A percentile compares a stretch with the other conserved stretches of the same genome.
Conservation (phyloP, 2,888 invertebrate species). For the Eurytoma adleriae region DNA sequence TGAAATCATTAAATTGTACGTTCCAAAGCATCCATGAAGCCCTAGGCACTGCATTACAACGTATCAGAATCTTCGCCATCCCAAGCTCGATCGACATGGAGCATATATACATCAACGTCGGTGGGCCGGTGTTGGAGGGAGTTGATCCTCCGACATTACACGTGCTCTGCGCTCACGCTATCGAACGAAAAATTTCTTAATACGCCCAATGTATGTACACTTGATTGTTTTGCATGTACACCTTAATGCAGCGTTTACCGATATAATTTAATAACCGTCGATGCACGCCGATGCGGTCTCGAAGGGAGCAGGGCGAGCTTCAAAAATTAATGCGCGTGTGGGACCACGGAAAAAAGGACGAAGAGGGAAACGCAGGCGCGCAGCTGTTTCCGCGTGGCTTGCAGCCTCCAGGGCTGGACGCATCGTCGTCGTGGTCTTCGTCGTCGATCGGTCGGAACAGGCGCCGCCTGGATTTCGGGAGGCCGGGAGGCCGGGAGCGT, state of each 20-base stretch:
- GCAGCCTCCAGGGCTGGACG: neutral
- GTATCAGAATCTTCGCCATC: no score
- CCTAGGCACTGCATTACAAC: no score
- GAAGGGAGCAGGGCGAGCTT: neutral
- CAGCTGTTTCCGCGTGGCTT: slow-evolving; percentile 21
- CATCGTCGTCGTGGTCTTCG: slow-evolving; percentile 1
- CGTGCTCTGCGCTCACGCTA: neutral
- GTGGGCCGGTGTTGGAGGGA: neutral
- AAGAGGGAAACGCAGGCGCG: neutral
- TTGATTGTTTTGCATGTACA: slow-evolving; percentile 48
- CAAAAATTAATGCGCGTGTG: slow-evolving; percentile 30
- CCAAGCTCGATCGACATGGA: no score
- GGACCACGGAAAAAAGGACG: neutral
- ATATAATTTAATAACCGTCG: slow-evolving; percentile 53
- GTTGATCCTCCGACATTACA: slow-evolving; percentile 1
- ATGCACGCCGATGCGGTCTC: neutral
- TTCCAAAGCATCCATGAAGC: no score
- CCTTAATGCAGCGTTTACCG: slow-evolving; percentile 51
- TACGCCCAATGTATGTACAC: slow-evolving; percentile 33
- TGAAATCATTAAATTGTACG: no score
- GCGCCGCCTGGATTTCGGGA: slow-evolving; percentile 5
- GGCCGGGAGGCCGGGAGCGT: slow-evolving; percentile 67
- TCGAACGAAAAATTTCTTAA: slow-evolving; percentile 32
- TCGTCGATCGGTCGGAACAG: neutral
- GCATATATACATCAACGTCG: neutral